Evolutionary conservation across 2,888 invertebrate species (phyloP).

Genomic region (Drosophila robusta): DNA sequence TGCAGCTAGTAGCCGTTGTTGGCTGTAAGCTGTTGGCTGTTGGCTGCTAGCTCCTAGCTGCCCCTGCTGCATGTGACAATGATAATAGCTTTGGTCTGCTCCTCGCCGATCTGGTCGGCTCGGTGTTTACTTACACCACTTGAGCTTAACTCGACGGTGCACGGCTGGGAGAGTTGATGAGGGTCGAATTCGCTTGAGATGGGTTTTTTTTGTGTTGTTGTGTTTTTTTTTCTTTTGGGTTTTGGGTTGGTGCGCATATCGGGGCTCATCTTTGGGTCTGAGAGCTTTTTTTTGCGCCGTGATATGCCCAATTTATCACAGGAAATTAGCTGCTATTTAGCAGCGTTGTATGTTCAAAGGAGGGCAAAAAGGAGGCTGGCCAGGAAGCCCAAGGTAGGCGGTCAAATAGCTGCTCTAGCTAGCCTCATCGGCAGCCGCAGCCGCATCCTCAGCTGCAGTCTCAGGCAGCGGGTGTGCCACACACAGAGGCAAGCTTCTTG

Average conservation of each 20-base stretch:
- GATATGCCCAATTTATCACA: conserved; percentile 83
- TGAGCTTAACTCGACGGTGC: conserved; percentile 65
- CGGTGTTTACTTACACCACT: conserved; percentile 78
- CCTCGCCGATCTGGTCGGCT: conserved; percentile 22
- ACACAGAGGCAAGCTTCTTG: conserved; percentile 60
- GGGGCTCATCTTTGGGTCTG: conserved; percentile 32
- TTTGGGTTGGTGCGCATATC: conserved; percentile 12
- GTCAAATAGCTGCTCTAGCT: conserved; percentile 11
- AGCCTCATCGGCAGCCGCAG: conserved; percentile 5
- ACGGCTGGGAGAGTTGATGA: conserved; percentile 54
- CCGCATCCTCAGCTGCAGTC: conserved; percentile 6
- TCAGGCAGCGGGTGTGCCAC: conserved; percentile 45
- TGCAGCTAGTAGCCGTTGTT: conserved; percentile 1
- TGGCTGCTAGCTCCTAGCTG: conserved; percentile 6
- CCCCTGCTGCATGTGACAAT: conserved; percentile 42
- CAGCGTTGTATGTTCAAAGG: conserved; percentile 65
- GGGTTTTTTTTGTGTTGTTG: conserved; percentile 13
- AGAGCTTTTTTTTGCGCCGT: conserved; percentile 41
- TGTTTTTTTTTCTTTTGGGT: conserved; percentile 3
- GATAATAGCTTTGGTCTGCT: conserved; percentile 33
- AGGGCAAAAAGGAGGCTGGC: conserved; percentile 9
- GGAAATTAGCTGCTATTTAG: conserved; percentile 83
- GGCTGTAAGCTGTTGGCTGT: not conserved
- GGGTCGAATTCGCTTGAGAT: conserved; percentile 51
- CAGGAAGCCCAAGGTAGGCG: conserved; percentile 22